Percentiles rank a stretch among this genome's conserved stretches.
Evolutionary conservation across 2,113 vertebrate genomes (phyloP).

Genomic region (Rhinoptilus africanus): DNA sequence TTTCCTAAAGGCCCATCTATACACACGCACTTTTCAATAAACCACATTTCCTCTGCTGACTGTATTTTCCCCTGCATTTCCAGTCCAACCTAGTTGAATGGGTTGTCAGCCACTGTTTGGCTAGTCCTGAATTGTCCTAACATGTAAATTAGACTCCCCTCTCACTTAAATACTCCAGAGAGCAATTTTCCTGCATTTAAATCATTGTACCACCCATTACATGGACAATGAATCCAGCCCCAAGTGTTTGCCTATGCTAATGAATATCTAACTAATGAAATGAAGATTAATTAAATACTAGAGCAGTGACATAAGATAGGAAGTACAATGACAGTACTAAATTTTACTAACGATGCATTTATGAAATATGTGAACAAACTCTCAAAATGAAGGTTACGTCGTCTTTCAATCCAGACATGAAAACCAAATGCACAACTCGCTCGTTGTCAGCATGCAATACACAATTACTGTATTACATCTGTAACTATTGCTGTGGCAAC

Average conservation of each 20-base stretch:
- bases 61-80: neutral
- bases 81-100: neutral
- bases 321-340: neutral
- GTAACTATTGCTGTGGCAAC: neutral
- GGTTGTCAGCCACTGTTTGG: neutral
- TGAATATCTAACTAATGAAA: constrained; percentile 25
- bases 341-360: neutral
- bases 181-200: neutral
- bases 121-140: neutral
- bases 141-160: neutral
- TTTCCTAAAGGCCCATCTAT: neutral
- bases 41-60: neutral
- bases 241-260: neutral
- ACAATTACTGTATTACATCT: neutral
- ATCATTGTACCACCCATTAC: neutral
- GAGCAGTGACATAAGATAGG: neutral
- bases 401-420: neutral
- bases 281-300: constrained; percentile 20
- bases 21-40: neutral
- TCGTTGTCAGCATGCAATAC: neutral
- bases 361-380: neutral
- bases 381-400: neutral
- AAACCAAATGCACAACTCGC: neutral
- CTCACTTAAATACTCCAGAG: neutral
- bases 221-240: neutral